Evolutionary conservation across 1,140 invertebrate genomes (phyloP), one percentile per base, ranked within the genome.

Genomic region (Solenopsis fugax): DNA sequence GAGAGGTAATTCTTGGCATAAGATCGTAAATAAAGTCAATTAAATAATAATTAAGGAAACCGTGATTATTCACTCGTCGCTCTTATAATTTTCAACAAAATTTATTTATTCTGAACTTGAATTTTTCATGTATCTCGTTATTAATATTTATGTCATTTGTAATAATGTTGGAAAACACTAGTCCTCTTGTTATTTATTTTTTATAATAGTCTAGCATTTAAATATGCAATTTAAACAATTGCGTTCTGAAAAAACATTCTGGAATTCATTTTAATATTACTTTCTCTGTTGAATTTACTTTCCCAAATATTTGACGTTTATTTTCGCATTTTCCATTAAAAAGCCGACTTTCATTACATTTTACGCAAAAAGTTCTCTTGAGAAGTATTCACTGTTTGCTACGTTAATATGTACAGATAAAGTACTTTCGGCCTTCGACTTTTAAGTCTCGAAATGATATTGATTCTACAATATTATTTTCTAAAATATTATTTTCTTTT

Each of bases 331-430:
- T 60, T 52, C 6, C 24, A 18, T 48, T 18, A 18, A 45, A 60
- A 58, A 16, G 3, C 29, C 12, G 72, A 56, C 5, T 54, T 52
- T 54, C 72, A 41, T 75, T 58, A 72, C 7, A 34, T 72, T 72
- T 29, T 34, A n/a, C 13, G 29, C 9, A 34, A 54, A 72, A 34
- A 72, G 34, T 54, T 72, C 16, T 72, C 69, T 72, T n/a, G 16
- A n/a, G 52, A 72, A 72, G 13, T 54, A 72, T 54, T 69, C 41
- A 50, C 24, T 56, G 29, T 56, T 73, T 73, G 18, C 16, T 37
- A 72, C 50, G 48, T 54, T 58, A 58, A 73, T 73, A 54, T 72
- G n/a, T 73, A 54, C 16, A 54, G 24, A 73, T 41, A 54, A 56
- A 2, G 12, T 37, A 73, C 18, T 54, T 34, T 73, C 7, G 9